A percentile compares a stretch with the other conserved stretches of the same genome.
Conservation (phyloP, 2,797 vertebrate species). For the Paramormyrops hopkinsi region DNA sequence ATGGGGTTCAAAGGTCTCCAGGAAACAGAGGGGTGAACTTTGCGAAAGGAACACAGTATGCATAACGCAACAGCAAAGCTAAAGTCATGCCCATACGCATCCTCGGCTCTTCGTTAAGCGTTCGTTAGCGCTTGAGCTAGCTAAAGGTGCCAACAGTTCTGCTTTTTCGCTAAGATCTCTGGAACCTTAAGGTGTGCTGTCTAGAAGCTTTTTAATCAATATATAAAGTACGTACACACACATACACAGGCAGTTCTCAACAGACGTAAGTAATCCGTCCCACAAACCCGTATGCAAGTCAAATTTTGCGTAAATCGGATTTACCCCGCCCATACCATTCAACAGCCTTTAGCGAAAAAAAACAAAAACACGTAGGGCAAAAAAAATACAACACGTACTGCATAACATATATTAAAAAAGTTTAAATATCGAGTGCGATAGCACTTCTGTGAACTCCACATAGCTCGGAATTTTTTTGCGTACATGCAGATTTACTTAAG, state of each 20-base stretch:
- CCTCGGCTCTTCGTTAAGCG: neutral
- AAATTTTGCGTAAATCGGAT: neutral
- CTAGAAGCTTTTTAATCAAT: neutral
- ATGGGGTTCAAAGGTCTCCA: neutral
- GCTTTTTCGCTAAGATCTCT: neutral
- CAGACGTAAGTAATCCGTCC: neutral
- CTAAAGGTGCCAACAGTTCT: neutral
- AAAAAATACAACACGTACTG: neutral
- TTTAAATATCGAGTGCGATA: neutral
- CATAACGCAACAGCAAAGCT: neutral
- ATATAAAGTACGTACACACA: neutral
- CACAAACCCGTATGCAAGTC: neutral
- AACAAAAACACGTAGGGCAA: neutral
- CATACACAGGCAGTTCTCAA: neutral
- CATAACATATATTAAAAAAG: neutral
- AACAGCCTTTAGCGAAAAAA: neutral
- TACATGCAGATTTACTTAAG: neutral
- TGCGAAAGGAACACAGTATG: neutral
- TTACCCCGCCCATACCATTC: neutral
- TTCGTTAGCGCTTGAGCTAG: neutral
- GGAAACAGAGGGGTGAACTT: neutral
- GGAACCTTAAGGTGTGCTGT: neutral
- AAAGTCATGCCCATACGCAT: neutral
- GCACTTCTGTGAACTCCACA: neutral
- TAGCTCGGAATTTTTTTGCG: neutral